Evolutionary conservation across 1,140 invertebrate genomes (phyloP).

Genomic region (Argopecten irradians): DNA sequence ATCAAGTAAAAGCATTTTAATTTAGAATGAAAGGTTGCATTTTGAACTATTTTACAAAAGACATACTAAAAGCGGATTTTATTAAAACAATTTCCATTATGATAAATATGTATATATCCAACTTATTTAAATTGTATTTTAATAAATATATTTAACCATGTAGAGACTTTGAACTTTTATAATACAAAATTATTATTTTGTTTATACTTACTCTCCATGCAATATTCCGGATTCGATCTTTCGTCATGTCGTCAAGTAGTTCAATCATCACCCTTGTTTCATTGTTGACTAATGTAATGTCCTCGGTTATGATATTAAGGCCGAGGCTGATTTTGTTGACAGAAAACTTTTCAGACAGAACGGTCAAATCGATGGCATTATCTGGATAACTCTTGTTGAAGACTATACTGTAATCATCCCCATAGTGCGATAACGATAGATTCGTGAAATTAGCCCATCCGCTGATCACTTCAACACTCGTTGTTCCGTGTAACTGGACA

Average conservation of each 20-base stretch:
- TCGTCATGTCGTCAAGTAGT: constrained; percentile 53
- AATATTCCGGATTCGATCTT: constrained; percentile 49
- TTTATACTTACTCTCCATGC: constrained; percentile 57
- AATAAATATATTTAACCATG: too few species aligned
- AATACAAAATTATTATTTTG: too few species aligned
- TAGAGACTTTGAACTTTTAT: too few species aligned
- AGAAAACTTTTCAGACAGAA: constrained; percentile 36
- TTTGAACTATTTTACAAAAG: too few species aligned
- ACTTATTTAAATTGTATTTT: too few species aligned
- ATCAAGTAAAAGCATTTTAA: not conserved
- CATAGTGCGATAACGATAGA: constrained; percentile 53
- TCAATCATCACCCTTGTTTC: constrained; percentile 45
- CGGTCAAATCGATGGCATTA: constrained; percentile 54
- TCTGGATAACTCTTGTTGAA: constrained; percentile 59
- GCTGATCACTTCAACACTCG: constrained; percentile 49
- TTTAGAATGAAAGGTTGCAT: too few species aligned
- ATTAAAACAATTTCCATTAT: too few species aligned
- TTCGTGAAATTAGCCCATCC: constrained; percentile 65
- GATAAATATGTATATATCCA: too few species aligned
- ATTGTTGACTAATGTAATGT: constrained; percentile 28
- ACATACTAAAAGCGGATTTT: too few species aligned
- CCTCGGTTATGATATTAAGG: constrained; percentile 32
- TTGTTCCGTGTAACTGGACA: constrained; percentile 52
- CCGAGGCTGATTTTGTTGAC: constrained; percentile 38
- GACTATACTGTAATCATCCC: constrained; percentile 56